phyloP scores from a whole-genome alignment of 2,113 vertebrate genomes.

The Calcarius ornatus region DNA sequence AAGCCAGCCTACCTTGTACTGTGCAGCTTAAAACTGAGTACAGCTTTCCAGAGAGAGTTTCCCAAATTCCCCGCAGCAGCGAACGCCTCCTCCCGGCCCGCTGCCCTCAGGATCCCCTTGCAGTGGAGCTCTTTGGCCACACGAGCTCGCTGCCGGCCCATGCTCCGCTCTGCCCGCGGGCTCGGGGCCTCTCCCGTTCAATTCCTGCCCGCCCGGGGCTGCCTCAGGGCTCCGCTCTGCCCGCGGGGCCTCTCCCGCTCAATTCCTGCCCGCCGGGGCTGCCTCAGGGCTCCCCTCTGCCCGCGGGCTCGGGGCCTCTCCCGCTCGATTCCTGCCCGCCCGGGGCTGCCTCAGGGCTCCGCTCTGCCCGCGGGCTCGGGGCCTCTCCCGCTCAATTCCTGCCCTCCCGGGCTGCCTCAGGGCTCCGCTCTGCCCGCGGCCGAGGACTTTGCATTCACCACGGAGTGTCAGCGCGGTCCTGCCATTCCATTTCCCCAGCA shows the following conservation, averaged over 20 bases:
- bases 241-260: too few species aligned
- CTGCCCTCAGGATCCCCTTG: background rate
- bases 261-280: too few species aligned
- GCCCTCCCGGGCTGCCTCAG: background rate
- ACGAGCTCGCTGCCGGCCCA: conserved; percentile 20
- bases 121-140: background rate
- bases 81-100: background rate
- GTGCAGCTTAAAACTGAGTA: background rate
- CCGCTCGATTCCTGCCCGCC: too few species aligned
- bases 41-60: fast-evolving
- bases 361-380: background rate
- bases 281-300: background rate
- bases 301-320: background rate
- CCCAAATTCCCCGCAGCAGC: background rate
- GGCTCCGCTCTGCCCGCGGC: background rate
- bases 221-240: background rate
- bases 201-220: too few species aligned
- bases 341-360: fast-evolving
- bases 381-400: too few species aligned
- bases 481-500: background rate
- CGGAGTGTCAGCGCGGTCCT: fast-evolving
- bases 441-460: background rate
- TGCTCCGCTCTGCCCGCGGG: fast-evolving
- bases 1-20: background rate
- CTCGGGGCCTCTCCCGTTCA: too few species aligned